Evolutionary conservation across 1,140 invertebrate genomes (phyloP).

Genomic region (Aleiodes sp.): DNA sequence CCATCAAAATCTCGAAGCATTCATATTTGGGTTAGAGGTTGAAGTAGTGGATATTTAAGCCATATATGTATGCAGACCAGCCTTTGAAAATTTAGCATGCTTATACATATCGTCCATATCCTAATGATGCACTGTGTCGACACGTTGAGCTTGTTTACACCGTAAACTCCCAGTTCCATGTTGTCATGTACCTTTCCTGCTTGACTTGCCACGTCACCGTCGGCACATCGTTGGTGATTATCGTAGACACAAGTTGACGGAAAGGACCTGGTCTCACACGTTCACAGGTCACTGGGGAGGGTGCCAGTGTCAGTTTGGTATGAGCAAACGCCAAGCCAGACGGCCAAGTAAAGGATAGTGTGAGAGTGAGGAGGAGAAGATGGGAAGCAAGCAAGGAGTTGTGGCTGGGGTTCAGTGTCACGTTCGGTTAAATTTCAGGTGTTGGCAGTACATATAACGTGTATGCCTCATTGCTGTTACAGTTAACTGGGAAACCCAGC

Average conservation of each 20-base stretch:
- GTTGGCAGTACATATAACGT: slow-evolving; percentile 14
- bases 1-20: too few relatives aligned
- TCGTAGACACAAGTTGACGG: neutral
- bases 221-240: slow-evolving; percentile 7
- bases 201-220: neutral
- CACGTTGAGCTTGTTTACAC: slow-evolving; percentile 57
- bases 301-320: neutral
- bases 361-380: slow-evolving; percentile 41
- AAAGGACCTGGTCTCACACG: neutral
- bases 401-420: slow-evolving; percentile 12
- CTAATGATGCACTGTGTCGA: slow-evolving; percentile 59
- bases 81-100: neutral
- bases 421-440: slow-evolving; percentile 16
- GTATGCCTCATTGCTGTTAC: slow-evolving; percentile 22
- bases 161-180: slow-evolving; percentile 48
- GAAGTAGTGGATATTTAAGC: too few relatives aligned
- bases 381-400: slow-evolving; percentile 27
- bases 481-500: slow-evolving; percentile 20
- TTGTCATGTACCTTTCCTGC: neutral
- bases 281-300: slow-evolving; percentile 3
- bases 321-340: slow-evolving; percentile 23
- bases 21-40: too few relatives aligned
- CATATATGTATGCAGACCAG: too few relatives aligned
- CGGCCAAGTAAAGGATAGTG: slow-evolving; percentile 21
- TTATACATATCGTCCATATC: neutral